Evolutionary conservation across 2,113 vertebrate species (phyloP).

Genomic region (Chaetops frenatus): DNA sequence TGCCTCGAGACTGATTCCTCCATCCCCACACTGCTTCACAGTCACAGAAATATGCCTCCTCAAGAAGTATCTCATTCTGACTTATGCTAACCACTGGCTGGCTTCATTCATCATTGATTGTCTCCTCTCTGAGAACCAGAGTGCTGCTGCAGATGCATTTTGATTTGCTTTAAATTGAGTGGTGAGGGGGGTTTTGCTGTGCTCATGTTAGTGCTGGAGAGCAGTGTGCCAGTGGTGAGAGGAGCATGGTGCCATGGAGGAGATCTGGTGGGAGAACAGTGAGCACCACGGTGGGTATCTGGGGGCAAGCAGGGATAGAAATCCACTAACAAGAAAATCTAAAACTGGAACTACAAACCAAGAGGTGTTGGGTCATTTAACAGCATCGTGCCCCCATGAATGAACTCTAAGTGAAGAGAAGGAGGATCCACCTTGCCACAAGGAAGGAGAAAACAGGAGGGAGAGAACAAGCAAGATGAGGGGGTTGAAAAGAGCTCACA

Average conservation of each 20-base stretch:
- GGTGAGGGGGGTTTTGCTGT: conserved; percentile 1
- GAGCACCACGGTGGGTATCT: not conserved
- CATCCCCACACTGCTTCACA: not conserved
- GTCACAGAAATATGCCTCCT: not conserved
- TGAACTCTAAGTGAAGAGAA: not conserved
- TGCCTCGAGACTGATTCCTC: not conserved
- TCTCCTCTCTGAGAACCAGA: not conserved
- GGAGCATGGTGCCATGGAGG: not conserved
- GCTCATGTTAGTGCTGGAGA: not conserved
- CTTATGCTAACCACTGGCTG: not conserved
- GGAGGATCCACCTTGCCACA: not conserved
- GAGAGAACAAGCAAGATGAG: not conserved
- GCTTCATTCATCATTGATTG: conserved; percentile 48
- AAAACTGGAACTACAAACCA: not conserved
- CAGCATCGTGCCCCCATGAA: not conserved
- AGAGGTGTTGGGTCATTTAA: not conserved
- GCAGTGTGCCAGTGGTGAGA: not conserved
- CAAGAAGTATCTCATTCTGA: not conserved
- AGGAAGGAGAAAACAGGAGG: not conserved
- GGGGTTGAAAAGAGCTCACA: not conserved
- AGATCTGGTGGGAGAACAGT: not conserved
- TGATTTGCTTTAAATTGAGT: conserved; percentile 40
- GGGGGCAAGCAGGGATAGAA: not conserved
- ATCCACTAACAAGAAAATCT: not conserved
- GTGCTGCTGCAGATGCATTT: conserved; percentile 13